Evolutionary conservation across 2,888 invertebrate species (phyloP), one percentile per base, ranked within the genome.

Genomic region (Cataglyphis cursor): DNA sequence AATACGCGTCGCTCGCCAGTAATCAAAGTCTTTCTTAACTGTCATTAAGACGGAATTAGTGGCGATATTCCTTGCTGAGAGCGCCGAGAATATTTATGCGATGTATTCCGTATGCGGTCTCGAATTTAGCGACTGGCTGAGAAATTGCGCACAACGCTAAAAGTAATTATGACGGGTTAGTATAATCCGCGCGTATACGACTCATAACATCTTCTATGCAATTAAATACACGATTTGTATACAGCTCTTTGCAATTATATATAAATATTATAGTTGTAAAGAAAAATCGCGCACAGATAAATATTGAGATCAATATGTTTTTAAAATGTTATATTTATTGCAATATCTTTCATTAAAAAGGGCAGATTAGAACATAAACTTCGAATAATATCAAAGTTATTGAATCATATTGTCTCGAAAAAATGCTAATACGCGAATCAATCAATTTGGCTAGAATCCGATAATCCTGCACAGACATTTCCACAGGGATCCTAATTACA

Each of bases 361-460:
- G 0, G 2, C 8, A 66, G 41, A 18, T 48, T 48, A 21, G 2
- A 21, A 65, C 41, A 44, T 24, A 9, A 1, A 3, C 10, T 24
- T 44, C 4, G 18, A 65, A 24, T 65, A 65, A 8, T 21, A 65
- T 41, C 15, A 3, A 44, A 44, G 18, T 4, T 44, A 3, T 18
- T 10, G 28, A 84, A 72, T 70, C 64, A 57, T 74, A 48, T 68
- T 59, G 62, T 38, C 12, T n/a, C 41, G 54, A 66, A 70, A 41
- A 61, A 18, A 24, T 24, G 1, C 24, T 24, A 24, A 24, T 24
- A 24, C 24, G 1, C 24, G 24, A 24, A 24, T 24, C 24, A 24
- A 24, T 24, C 24, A 24, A 24, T 24, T 24, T 1, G 24, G 24
- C 24, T 24, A 24, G 24, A 24, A 24, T 24, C 24, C 24, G 24